Base-by-base conservation (phyloP, 1,140 invertebrate species). In the Lerema accius region DNA sequence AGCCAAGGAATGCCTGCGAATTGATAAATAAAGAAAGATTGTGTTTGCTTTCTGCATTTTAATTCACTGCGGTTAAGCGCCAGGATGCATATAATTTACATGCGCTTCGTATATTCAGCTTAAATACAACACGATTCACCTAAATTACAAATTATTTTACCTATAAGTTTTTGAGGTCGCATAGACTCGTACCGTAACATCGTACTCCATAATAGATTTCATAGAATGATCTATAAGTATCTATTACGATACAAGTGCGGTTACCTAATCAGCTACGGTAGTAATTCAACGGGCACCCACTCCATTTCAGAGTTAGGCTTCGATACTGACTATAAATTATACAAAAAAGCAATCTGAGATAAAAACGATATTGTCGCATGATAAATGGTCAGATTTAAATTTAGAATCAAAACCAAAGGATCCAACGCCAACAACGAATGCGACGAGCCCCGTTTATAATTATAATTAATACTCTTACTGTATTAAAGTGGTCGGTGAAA, bases 381-480 rank as follows among this genome's bases (percentile, higher is more conserved):
- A 90, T 86, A 87, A 88, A 90, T 80, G 82, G 86, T 83, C 84
- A 86, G 83, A 85, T 87, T 88, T 88, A 87, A 83, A 88, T 86
- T 86, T 84, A 75, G 78, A 71, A 86, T 76, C 74, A 80, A 84
- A 82, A 82, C 76, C 79, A 71, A 76, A 78, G 74, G 70, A 65
- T 63, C 74, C 69, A 78, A 75, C 74, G 77, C 76, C 84, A 73
- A 80, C 82, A 80, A 78, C 77, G 74, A 82, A 83, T 80, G 75
- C 84, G 83, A 82, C 78, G 81, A 85, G 71, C 67, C 72, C 76
- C 85, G 85, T 82, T 90, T 87, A 87, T 90, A 90, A 90, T 90
- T 90, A 86, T 90, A 90, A 90, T 89, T 90, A 90, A 90, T 90
- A 90, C 87, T 90, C 87, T 86, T 82, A 85, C 80, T 80, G 81